These are phyloP conservation scores for Andrena praecox DNA, from an alignment of 2,888 invertebrate genomes.

Conservation along the genomic window DNA sequence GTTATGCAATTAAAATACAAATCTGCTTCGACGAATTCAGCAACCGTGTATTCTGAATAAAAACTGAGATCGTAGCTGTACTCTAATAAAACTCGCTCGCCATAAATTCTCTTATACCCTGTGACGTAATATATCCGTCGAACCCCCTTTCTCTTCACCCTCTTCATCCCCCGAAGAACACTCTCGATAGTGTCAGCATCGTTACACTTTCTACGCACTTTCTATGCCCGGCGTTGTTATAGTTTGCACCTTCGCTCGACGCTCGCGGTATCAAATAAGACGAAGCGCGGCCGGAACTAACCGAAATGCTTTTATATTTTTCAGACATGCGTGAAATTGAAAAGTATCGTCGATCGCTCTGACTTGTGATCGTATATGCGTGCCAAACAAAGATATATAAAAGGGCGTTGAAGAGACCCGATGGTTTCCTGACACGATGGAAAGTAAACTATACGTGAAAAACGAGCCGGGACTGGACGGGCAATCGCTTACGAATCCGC, in stretches of 20 bases:
- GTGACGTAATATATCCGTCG: slow-evolving; percentile 21
- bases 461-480: slow-evolving; percentile 88
- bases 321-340: slow-evolving; percentile 68
- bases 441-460: slow-evolving; percentile 89
- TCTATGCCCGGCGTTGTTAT: not conserved
- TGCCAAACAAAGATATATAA: slow-evolving; percentile 72
- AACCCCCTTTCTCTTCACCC: not conserved
- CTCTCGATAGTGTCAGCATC: too few species aligned
- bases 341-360: slow-evolving; percentile 50
- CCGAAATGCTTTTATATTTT: slow-evolving; percentile 56
- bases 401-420: slow-evolving; percentile 72
- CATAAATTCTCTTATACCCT: slow-evolving; percentile 52
- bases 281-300: not conserved
- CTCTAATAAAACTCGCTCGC: slow-evolving; percentile 70
- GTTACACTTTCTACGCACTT: not conserved
- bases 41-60: slow-evolving; percentile 28
- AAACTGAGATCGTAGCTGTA: slow-evolving; percentile 71
- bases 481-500: slow-evolving; percentile 78
- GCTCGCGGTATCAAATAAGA: not conserved
- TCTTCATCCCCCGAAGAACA: not conserved
- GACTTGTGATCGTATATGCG: slow-evolving; percentile 72
- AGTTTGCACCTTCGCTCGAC: too few species aligned
- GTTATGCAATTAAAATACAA: slow-evolving; percentile 36
- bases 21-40: slow-evolving; percentile 32
- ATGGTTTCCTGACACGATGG: slow-evolving; percentile 85